Conservation (phyloP, 2,797 vertebrate genomes). For the Hippocampus kuda region DNA sequence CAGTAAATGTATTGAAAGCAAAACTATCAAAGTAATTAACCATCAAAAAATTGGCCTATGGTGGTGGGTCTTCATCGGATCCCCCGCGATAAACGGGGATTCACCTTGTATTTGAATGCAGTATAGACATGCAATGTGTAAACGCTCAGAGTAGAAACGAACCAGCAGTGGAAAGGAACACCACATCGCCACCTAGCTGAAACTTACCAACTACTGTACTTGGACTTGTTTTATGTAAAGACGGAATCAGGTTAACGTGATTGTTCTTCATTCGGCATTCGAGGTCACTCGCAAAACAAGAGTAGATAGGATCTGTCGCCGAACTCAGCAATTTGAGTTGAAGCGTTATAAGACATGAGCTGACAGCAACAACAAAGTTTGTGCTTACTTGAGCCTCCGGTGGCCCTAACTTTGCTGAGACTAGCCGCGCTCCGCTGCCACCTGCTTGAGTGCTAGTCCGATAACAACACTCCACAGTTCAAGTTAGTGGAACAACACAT, state of each 20-base stretch:
- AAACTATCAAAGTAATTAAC: too few species aligned
- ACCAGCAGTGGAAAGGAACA: constrained; percentile 9
- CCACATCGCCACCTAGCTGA: constrained; percentile 55
- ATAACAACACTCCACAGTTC: background rate
- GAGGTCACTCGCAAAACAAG: background rate
- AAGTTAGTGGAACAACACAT: constrained; percentile 10
- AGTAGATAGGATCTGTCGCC: background rate
- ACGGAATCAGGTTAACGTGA: background rate
- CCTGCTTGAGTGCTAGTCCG: constrained; percentile 17
- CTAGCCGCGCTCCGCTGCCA: constrained; percentile 31
- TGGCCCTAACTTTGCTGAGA: constrained; percentile 26
- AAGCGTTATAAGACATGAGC: background rate
- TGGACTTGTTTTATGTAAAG: background rate
- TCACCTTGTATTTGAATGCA: background rate
- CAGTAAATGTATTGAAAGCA: too few species aligned
- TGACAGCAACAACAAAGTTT: constrained; percentile 1
- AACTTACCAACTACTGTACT: constrained; percentile 4
- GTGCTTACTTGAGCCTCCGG: background rate
- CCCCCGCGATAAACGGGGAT: background rate
- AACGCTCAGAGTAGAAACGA: background rate
- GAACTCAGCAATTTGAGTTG: background rate
- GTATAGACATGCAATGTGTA: too few species aligned
- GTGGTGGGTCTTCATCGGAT: background rate
- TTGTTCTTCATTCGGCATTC: background rate
- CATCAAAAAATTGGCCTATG: too few species aligned